A percentile compares a stretch with the other conserved stretches of the same genome.
phyloP scores from a whole-genome alignment of 1,140 invertebrate species.

The Hyposmocoma kahamanoa region DNA sequence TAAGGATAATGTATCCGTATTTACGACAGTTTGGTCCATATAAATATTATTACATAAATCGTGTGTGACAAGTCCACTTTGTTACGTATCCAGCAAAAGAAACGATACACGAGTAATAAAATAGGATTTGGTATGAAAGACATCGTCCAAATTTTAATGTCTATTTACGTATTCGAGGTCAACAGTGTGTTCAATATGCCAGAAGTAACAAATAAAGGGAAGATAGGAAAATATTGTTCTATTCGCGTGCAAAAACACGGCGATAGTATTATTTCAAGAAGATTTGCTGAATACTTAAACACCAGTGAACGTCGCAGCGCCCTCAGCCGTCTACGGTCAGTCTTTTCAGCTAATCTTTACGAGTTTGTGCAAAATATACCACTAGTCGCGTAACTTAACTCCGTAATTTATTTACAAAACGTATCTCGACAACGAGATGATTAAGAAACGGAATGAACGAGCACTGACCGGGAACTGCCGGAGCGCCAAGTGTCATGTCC shows the following conservation, averaged over 20 bases:
- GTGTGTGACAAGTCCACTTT: constrained; percentile 36
- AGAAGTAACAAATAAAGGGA: no score
- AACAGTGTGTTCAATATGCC: no score
- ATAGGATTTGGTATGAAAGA: no score
- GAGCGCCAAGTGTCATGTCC: constrained; percentile 30
- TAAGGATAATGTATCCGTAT: constrained; percentile 65
- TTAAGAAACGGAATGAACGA: constrained; percentile 46
- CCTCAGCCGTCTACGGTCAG: constrained; percentile 67
- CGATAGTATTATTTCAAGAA: no score
- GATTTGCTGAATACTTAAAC: constrained; percentile 52
- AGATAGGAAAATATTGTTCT: no score
- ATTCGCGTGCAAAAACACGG: no score
- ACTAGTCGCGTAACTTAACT: constrained; percentile 64
- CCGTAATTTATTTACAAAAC: constrained; percentile 65
- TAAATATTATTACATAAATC: constrained; percentile 66
- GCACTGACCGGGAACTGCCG: constrained; percentile 62
- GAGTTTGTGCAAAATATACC: constrained; percentile 72
- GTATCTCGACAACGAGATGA: constrained; percentile 31
- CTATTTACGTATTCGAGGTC: no score
- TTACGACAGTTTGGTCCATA: constrained; percentile 72
- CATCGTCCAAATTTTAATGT: no score
- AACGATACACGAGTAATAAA: no score
- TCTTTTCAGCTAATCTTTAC: constrained; percentile 65
- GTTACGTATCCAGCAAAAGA: constrained; percentile 48
- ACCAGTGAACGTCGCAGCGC: constrained; percentile 43